These are phyloP conservation scores for Psammodynastes pulverulentus DNA, from an alignment of 2,113 vertebrate species.

Conservation along the genomic window DNA sequence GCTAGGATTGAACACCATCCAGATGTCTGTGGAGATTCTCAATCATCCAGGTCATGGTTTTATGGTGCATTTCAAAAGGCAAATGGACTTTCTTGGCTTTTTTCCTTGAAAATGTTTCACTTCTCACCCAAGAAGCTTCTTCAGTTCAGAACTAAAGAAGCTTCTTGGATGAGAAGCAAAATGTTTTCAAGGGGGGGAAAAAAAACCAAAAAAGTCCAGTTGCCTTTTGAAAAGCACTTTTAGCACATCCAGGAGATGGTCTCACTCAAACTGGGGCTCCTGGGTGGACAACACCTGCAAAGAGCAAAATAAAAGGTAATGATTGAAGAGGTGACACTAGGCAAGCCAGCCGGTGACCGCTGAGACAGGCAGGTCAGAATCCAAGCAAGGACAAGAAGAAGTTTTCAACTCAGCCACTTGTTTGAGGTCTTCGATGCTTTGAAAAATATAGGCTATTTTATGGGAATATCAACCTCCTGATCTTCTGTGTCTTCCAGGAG, in stretches of 20 bases:
- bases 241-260: background rate
- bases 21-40: background rate
- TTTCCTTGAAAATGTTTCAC: background rate
- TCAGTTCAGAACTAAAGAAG: background rate
- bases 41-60: background rate
- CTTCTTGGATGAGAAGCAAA: background rate
- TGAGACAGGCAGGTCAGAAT: background rate
- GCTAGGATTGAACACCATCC: background rate
- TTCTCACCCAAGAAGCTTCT: background rate
- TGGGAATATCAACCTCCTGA: background rate
- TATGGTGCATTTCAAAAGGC: background rate
- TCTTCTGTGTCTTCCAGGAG: background rate
- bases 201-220: background rate
- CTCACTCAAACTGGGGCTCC: background rate
- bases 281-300: background rate
- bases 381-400: background rate
- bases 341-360: background rate
- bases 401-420: background rate
- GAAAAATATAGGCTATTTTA: background rate
- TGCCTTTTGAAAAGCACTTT: background rate
- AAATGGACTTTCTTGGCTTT: background rate
- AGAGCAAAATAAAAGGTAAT: background rate
- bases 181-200: background rate
- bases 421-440: background rate
- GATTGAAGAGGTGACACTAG: background rate